Evolutionary conservation across 2,888 invertebrate genomes (phyloP).

Genomic region (Epiblema foenella): DNA sequence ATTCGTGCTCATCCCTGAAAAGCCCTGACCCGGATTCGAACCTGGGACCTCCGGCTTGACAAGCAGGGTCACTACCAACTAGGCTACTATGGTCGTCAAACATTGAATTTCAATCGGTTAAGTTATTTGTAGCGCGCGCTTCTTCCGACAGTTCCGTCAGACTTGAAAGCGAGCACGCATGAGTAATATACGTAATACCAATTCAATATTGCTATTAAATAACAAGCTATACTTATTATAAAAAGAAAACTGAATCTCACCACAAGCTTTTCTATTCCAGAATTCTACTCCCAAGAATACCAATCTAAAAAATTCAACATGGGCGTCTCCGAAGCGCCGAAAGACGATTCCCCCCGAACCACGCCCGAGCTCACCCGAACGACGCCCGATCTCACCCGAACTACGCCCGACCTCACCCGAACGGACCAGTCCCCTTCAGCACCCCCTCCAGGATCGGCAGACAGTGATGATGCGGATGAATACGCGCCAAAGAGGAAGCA

Average conservation of each 20-base stretch:
- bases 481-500: conserved; percentile 95
- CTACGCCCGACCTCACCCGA: conserved; percentile 69
- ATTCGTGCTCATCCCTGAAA: too few relatives aligned
- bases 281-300: conserved; percentile 73
- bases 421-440: conserved; percentile 78
- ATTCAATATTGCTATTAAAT: too few relatives aligned
- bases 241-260: not conserved
- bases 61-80: too few relatives aligned
- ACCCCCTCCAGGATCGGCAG: conserved; percentile 84
- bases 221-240: not conserved
- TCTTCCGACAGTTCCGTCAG: too few relatives aligned
- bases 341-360: conserved; percentile 77
- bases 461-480: conserved; percentile 89
- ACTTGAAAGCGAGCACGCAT: too few relatives aligned
- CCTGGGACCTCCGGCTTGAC: too few relatives aligned
- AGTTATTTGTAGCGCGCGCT: too few relatives aligned
- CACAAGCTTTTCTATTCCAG: conserved; percentile 61
- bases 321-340: conserved; percentile 73
- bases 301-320: conserved; percentile 69
- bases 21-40: too few relatives aligned
- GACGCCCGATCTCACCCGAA: conserved; percentile 74
- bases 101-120: too few relatives aligned
- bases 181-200: too few relatives aligned
- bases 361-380: conserved; percentile 72
- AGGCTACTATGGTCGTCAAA: too few relatives aligned